Evolutionary conservation across 2,888 invertebrate species (phyloP).

Genomic region (Cremastobaeus sp.): DNA sequence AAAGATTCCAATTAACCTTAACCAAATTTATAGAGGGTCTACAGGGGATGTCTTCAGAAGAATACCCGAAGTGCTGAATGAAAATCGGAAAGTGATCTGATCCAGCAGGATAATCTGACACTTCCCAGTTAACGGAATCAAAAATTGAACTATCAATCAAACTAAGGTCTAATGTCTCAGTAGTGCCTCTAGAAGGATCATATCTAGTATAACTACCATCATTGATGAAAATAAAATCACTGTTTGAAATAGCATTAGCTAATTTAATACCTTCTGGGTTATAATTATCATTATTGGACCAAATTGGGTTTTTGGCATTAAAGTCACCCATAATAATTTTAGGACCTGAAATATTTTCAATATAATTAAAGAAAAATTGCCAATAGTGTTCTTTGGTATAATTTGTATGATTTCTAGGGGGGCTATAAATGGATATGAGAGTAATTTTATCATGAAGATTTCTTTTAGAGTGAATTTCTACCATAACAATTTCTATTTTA

Average conservation of each 20-base stretch:
- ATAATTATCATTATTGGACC: neutral
- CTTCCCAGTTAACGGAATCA: too few relatives aligned
- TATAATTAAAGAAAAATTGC: neutral
- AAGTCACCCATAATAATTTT: slow-evolving; percentile 17
- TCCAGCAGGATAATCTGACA: neutral
- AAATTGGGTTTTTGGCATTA: slow-evolving; percentile 13
- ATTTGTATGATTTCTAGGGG: slow-evolving; percentile 5
- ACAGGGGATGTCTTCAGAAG: too few relatives aligned
- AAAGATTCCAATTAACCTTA: too few relatives aligned
- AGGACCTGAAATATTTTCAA: neutral
- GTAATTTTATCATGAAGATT: too few relatives aligned
- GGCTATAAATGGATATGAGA: neutral
- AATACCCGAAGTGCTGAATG: too few relatives aligned
- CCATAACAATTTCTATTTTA: too few relatives aligned
- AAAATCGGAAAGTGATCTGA: slow-evolving; percentile 16
- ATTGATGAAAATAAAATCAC: slow-evolving; percentile 3
- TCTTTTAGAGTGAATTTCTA: too few relatives aligned
- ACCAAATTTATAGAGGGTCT: too few relatives aligned
- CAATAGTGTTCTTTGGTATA: neutral
- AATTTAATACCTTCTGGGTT: neutral
- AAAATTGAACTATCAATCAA: too few relatives aligned
- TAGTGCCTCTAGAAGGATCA: too few relatives aligned
- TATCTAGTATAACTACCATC: neutral
- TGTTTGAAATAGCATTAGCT: neutral
- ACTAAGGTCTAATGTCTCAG: too few relatives aligned